Evolutionary conservation across 2,888 invertebrate species (phyloP), one percentile per base, ranked within the genome.

Genomic region (Callyntrura sp.): DNA sequence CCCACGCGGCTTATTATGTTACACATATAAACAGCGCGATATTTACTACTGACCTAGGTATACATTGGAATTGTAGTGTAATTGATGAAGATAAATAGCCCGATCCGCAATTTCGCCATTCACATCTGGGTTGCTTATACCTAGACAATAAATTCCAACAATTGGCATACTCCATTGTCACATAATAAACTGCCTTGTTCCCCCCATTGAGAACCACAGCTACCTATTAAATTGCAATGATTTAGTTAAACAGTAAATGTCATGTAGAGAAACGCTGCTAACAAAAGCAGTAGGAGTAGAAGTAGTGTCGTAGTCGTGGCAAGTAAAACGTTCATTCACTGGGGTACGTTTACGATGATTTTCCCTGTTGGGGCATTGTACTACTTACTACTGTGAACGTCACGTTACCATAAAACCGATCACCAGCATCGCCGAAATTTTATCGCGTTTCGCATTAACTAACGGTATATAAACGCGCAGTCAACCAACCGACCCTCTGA

Each of bases 301-400:
- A n/a, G n/a, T n/a, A n/a, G n/a, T n/a, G n/a, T n/a, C n/a, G n/a
- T n/a, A n/a, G n/a, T n/a, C n/a, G n/a, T n/a, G n/a, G n/a, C 0
- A 60, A 62, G 14, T 14, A 28, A 0, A 43, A 62, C 60, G 45
- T 6, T 65, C 82, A 3, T 62, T 45, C 65, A 60, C 65, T 68
- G 4, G 68, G 3, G 68, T 35, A 4, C 35, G n/a, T 35, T 68
- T n/a, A n/a, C n/a, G n/a, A 35, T 68, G 35, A n/a, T 6, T 12
- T 60, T 85, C 85, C 85, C 85, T n/a, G 68, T 45, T 73, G 85
- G 60, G 60, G 76, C 76, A 85, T 85, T 85, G 76, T n/a, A 76
- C 76, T 85, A 76, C 85, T 43, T 20, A 28, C n/a, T 14, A 28
- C n/a, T n/a, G 2, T 25, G 55, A 48, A 55, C n/a, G 55, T 14